A percentile compares a stretch with the other conserved stretches of the same genome.
These are phyloP conservation scores for Drosophila paramelanica DNA, from an alignment of 2,888 invertebrate genomes.

Conservation along the genomic window DNA sequence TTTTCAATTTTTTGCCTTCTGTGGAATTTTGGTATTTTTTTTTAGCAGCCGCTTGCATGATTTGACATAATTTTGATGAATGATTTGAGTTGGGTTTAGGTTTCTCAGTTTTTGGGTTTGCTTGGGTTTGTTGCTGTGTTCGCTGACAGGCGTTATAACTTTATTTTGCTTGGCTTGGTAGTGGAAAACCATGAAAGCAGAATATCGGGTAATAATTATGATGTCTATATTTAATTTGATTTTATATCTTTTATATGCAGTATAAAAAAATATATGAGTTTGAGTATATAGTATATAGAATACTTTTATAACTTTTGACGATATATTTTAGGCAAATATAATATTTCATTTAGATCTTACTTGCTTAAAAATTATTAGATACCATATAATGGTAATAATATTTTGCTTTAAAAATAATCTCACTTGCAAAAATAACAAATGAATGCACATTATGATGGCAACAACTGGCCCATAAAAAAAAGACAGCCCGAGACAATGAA, in stretches of 20 bases:
- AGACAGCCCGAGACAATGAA: neutral
- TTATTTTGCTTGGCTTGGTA: conserved; percentile 47
- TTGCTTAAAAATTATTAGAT: too few relatives aligned
- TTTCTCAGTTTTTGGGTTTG: neutral
- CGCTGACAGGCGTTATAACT: conserved; percentile 65
- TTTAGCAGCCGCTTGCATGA: conserved; percentile 69
- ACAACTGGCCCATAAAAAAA: neutral
- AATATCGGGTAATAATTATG: neutral
- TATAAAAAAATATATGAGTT: too few relatives aligned
- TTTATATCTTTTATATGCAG: neutral
- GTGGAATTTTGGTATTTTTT: conserved; percentile 2
- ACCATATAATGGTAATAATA: too few relatives aligned
- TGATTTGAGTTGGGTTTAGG: conserved; percentile 46
- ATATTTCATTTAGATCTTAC: too few relatives aligned
- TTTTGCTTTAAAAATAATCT: too few relatives aligned
- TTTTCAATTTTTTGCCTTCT: conserved; percentile 9
- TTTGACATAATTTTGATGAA: conserved; percentile 79
- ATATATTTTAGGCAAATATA: too few relatives aligned
- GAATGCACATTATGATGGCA: neutral
- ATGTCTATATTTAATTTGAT: neutral
- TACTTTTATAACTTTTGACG: too few relatives aligned
- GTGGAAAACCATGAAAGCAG: neutral
- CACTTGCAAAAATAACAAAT: too few relatives aligned
- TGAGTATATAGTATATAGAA: too few relatives aligned
- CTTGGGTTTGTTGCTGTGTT: conserved; percentile 31